These are phyloP conservation scores for Zaprionus kolodkinae DNA, from an alignment of 1,140 invertebrate species.

Conservation along the genomic window DNA sequence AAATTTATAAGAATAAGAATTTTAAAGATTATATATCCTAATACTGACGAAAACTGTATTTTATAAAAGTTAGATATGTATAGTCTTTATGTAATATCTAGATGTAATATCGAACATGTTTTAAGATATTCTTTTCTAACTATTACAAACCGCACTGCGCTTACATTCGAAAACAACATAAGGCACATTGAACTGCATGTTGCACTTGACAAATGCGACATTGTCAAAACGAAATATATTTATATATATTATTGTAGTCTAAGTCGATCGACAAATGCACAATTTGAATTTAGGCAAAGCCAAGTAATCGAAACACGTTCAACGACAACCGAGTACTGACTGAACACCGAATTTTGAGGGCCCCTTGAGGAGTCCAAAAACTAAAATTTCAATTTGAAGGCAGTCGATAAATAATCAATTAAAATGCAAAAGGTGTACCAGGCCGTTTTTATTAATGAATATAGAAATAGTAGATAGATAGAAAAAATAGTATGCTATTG, in stretches of 20 bases:
- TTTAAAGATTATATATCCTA: too few species aligned
- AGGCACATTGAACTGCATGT: slow-evolving; percentile 53
- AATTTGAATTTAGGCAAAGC: slow-evolving; percentile 50
- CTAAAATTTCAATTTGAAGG: slow-evolving; percentile 39
- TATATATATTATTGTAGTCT: slow-evolving; percentile 28
- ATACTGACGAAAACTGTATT: too few species aligned
- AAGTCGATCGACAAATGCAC: slow-evolving; percentile 51
- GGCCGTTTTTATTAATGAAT: slow-evolving; percentile 39
- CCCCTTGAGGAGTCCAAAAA: slow-evolving; percentile 24
- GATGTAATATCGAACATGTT: too few species aligned
- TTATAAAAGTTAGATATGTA: too few species aligned
- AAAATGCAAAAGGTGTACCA: slow-evolving; percentile 64
- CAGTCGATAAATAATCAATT: slow-evolving; percentile 55
- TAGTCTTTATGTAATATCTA: too few species aligned
- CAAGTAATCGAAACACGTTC: slow-evolving; percentile 31
- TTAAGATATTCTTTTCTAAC: not conserved
- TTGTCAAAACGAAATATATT: slow-evolving; percentile 44
- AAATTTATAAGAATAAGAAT: too few species aligned
- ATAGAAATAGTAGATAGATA: slow-evolving; percentile 46
- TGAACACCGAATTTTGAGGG: slow-evolving; percentile 10
- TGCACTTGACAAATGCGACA: slow-evolving; percentile 54
- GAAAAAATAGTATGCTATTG: not conserved
- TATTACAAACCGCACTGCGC: slow-evolving; percentile 16
- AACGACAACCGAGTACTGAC: slow-evolving; percentile 43
- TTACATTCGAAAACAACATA: slow-evolving; percentile 59